Evolutionary conservation across 2,888 invertebrate genomes (phyloP).

Genomic region (Clusia tigrina): DNA sequence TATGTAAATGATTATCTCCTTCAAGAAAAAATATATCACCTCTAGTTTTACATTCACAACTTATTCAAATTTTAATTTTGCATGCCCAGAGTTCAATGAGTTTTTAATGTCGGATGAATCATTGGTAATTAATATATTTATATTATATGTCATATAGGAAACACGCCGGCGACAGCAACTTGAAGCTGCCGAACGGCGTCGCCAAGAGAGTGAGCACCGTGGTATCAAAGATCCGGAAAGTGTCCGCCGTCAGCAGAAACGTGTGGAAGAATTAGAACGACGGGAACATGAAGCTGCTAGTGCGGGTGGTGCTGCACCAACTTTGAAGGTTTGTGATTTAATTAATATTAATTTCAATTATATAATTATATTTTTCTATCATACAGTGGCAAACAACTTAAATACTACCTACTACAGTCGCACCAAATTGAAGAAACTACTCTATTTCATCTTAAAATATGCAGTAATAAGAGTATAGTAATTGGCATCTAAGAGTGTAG

Average conservation of each 20-base stretch:
- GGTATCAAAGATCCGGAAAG: conserved; percentile 73
- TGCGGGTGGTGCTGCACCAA: conserved; percentile 46
- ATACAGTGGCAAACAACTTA: conserved; percentile 59
- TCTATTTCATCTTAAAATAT: no score
- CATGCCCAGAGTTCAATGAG: no score
- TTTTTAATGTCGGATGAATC: conserved; percentile 10
- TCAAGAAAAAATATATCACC: not conserved
- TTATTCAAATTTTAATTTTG: no score
- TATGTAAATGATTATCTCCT: no score
- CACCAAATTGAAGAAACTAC: no score
- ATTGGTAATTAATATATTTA: conserved; percentile 14
- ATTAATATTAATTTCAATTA: conserved; percentile 1
- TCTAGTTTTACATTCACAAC: no score
- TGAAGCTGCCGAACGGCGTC: conserved; percentile 75
- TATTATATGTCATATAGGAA: conserved; percentile 65
- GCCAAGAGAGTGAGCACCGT: conserved; percentile 69
- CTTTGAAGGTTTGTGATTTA: conserved; percentile 40
- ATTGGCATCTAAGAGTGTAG: no score
- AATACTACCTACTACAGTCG: no score
- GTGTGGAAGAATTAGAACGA: conserved; percentile 68
- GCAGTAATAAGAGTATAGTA: no score
- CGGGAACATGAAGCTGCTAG: conserved; percentile 66
- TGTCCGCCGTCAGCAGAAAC: conserved; percentile 69
- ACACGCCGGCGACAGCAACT: conserved; percentile 71
- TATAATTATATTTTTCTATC: conserved; percentile 13